Conservation (phyloP, 2,797 vertebrate genomes). For the Erithacus rubecula region DNA sequence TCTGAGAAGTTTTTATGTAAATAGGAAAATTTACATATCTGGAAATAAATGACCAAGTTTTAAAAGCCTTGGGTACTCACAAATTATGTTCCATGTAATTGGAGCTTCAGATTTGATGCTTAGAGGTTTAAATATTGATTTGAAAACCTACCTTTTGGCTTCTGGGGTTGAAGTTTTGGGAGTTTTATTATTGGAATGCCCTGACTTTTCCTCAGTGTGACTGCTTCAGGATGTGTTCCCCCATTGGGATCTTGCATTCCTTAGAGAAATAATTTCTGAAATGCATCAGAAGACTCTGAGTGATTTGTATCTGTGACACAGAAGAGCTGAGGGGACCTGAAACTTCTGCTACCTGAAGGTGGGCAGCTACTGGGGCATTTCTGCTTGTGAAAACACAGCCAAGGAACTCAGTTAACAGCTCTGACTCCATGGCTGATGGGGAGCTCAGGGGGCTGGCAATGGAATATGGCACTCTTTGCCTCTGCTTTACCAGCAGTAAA, state of each 20-base stretch:
- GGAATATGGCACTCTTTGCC: background rate
- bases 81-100: background rate
- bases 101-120: background rate
- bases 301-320: background rate
- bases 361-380: background rate
- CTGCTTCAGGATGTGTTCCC: background rate
- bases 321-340: background rate
- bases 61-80: background rate
- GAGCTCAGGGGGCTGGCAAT: background rate
- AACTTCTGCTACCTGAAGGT: background rate
- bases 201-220: background rate
- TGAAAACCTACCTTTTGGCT: background rate
- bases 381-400: background rate
- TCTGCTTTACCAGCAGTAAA: background rate
- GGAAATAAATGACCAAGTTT: background rate
- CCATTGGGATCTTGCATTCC: background rate
- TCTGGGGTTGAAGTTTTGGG: background rate
- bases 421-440: background rate
- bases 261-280: background rate
- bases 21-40: background rate
- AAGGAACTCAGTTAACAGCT: conserved; percentile 5
- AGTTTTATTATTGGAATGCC: background rate
- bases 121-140: background rate
- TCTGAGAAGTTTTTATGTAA: background rate
- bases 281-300: background rate